A percentile compares a stretch with the other conserved stretches of the same genome.
These are phyloP conservation scores for Rhadinocentrus ornatus DNA, from an alignment of 2,797 vertebrate species.

Conservation along the genomic window DNA sequence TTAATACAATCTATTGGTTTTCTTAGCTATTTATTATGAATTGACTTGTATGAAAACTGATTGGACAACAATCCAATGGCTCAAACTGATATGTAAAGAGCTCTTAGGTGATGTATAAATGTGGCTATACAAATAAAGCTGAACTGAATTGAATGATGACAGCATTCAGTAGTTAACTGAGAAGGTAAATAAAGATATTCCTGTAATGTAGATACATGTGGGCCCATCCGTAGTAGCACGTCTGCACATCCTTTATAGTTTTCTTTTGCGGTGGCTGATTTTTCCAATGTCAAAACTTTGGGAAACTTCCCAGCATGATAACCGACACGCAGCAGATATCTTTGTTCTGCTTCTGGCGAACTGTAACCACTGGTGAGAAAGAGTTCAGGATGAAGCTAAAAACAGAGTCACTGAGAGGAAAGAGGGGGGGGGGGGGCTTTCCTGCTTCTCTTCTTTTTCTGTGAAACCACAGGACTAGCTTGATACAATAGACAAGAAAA, in stretches of 20 bases:
- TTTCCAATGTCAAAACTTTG: slow-evolving; percentile 3
- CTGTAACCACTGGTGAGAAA: slow-evolving; percentile 49
- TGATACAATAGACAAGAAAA: background rate
- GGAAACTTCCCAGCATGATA: slow-evolving; percentile 34
- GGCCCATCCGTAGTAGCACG: background rate
- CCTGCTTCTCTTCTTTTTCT: slow-evolving; percentile 53
- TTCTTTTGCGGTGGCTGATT: slow-evolving; percentile 15
- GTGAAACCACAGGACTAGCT: slow-evolving; percentile 48
- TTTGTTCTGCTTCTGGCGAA: slow-evolving; percentile 46
- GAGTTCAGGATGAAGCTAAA: slow-evolving; percentile 46
- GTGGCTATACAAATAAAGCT: no score
- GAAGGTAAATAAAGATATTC: background rate
- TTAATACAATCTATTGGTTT: no score
- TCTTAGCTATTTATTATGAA: no score
- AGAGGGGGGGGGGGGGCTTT: slow-evolving; percentile 56
- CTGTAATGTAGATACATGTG: background rate
- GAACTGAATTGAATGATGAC: background rate
- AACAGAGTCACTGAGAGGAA: slow-evolving; percentile 42
- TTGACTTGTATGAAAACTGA: no score
- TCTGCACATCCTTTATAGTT: background rate
- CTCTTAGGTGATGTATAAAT: no score
- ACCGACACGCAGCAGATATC: slow-evolving; percentile 20
- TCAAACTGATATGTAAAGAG: no score
- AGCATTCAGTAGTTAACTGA: background rate
- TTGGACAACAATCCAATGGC: no score